Percentiles rank a stretch among this genome's conserved stretches.
Evolutionary conservation across 1,140 invertebrate genomes (phyloP).

Genomic region (Rhizoglyphus robini): DNA sequence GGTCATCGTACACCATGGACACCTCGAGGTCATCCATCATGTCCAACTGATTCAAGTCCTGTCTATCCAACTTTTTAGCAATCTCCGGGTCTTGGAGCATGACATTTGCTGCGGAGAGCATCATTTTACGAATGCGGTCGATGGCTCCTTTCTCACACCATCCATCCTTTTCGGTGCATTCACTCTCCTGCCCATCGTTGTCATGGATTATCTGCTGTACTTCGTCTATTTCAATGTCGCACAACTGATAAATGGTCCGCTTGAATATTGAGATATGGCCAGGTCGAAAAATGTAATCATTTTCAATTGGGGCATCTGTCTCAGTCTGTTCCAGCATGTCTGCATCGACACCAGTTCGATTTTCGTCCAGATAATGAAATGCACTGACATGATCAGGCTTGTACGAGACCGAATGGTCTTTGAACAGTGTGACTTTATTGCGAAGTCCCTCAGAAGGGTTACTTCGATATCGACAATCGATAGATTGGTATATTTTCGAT

Average conservation of each 20-base stretch:
- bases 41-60: background rate
- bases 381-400: constrained; percentile 2
- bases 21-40: background rate
- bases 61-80: background rate
- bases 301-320: background rate
- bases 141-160: constrained; percentile 26
- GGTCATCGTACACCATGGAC: background rate
- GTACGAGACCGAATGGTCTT: background rate
- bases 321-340: background rate
- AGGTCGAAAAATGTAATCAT: constrained; percentile 16
- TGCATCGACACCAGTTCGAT: background rate
- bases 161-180: constrained; percentile 28
- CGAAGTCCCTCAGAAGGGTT: constrained; percentile 3
- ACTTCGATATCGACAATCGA: constrained; percentile 32
- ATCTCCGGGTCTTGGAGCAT: background rate
- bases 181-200: constrained; percentile 25
- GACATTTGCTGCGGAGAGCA: background rate
- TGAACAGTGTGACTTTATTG: background rate
- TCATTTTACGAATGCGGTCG: constrained; percentile 24
- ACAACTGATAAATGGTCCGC: constrained; percentile 46
- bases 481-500: constrained; percentile 34
- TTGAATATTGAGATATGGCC: constrained; percentile 25
- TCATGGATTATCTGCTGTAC: constrained; percentile 58
- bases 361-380: constrained; percentile 1
- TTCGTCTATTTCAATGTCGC: constrained; percentile 67